Evolutionary conservation across 2,797 vertebrate genomes (phyloP), one percentile per base, ranked within the genome.

Genomic region (Esox lucius): DNA sequence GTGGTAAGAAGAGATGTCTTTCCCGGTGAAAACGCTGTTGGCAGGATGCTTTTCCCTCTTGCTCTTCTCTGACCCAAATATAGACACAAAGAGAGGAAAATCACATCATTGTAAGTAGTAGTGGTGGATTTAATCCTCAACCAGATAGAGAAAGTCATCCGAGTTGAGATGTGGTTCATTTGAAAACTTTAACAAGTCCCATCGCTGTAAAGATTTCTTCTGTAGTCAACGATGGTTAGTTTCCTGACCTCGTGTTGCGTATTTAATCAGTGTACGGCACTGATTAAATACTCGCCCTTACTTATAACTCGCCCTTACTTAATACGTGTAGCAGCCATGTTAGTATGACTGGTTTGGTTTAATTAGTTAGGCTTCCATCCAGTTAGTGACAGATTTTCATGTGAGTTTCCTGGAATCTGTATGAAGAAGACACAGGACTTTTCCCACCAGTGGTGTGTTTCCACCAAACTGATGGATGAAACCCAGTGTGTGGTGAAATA

Each of bases 191-290:
- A 71, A 80, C 77, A 31, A 72, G 77, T 78, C 84, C 83, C 73
- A 69, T 75, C 80, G 78, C 78, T 82, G 83, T 76, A 85, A 75
- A 85, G 87, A 80, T 81, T 73, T 92, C 90, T 83, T 76, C 80
- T 85, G 28, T 76, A 87, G 90, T 92, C 91, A 92, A 89, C 90
- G 46, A 76, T 83, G 85, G 83, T 61, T 31, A 71, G 76, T 71
- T 81, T 86, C 84, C 87, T 86, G 81, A 85, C 81, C 87, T 91
- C 83, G 85, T 85, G 75, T 85, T 89, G 87, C 85, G 85, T 90
- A 90, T 90, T 86, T 91, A 93, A 92, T 93, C 86, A 82, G 61
- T 76, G 88, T 92, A 90, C 88, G 87, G n/a, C n/a, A n/a, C n/a
- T n/a, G n/a, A n/a, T n/a, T n/a, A n/a, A n/a, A n/a, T n/a, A n/a